A percentile compares a stretch with the other conserved stretches of the same genome.
Evolutionary conservation across 1,140 invertebrate species (phyloP).

Genomic region (Drosophila arizonae): DNA sequence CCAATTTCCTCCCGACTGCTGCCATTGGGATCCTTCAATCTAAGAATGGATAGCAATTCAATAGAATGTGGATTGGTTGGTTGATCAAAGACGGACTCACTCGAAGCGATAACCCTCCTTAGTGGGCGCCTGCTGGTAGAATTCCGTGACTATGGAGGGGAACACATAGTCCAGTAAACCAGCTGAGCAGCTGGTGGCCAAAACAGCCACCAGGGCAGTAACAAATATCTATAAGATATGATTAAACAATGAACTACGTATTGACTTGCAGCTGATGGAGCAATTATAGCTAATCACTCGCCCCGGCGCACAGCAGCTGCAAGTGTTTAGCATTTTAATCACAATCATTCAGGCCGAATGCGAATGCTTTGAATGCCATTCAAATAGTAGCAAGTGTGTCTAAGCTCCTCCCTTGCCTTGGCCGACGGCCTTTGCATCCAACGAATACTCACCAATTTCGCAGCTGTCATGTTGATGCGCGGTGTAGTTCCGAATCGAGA

Average conservation of each 20-base stretch:
- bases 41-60: constrained; percentile 14
- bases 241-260: neutral
- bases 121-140: constrained; percentile 49
- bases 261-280: neutral
- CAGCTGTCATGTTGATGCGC: constrained; percentile 73
- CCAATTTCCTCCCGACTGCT: constrained; percentile 76
- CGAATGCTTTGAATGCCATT: constrained; percentile 45
- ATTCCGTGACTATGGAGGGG: constrained; percentile 49
- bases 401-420: constrained; percentile 12
- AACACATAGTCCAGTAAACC: constrained; percentile 58
- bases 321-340: constrained; percentile 38
- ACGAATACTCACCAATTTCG: constrained; percentile 73
- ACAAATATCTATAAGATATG: constrained; percentile 53
- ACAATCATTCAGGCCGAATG: constrained; percentile 20
- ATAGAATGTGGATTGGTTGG: neutral
- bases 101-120: constrained; percentile 71
- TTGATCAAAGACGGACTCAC: constrained; percentile 34
- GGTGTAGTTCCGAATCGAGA: constrained; percentile 71
- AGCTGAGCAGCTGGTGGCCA: constrained; percentile 60
- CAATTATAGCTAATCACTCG: constrained; percentile 29
- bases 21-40: constrained; percentile 72
- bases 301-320: constrained; percentile 38
- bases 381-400: constrained; percentile 31
- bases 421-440: neutral
- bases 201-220: constrained; percentile 57